Evolutionary conservation across 2,888 invertebrate species (phyloP), one percentile per base, ranked within the genome.

Genomic region (Trichogramma dendrolimi): DNA sequence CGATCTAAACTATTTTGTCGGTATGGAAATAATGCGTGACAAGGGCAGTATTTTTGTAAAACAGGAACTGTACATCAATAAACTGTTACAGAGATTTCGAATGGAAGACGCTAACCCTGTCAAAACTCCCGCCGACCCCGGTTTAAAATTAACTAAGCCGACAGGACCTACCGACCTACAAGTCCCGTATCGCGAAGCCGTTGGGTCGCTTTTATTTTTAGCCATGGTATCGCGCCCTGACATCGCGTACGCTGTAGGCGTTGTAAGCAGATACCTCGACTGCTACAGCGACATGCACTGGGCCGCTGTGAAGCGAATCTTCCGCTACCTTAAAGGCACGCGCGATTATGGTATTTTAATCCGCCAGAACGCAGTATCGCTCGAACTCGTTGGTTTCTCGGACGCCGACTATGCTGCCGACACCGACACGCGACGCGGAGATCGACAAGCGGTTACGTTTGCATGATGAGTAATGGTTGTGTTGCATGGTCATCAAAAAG

Each of bases 371-470:
- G 56, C 47, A 47, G 56, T 50, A 40, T 14, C 38, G 1, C 6
- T 5, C 1, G 14, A 52, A 11, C 48, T 65, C 1, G 27, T 60
- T 1, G 65, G 66, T 6, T 71, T 60, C 52, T 62, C 60, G 38
- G 69, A 71, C 49, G 58, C 69, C 4, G 69, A 71, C 51, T 70
- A 62, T 14, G 69, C 68, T 5, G 65, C 65, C 5, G 68, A 69
- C 56, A 6, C 44, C 0, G 52, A 61, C n/a, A 68, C 67, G 1
- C 44, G 68, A 11, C 63, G 14, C 54, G 66, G 49, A 55, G 62
- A 50, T 73, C 71, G n/a, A 70, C 68, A 4, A 67, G 67, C 14
- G 71, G 69, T 4, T 70, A 67, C 44, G 58, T 68, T 0, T 67
- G 69, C 42, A 56, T 58, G 8, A 47, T 70, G 7, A 55, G 59